Evolutionary conservation across 2,113 vertebrate species (phyloP), one percentile per base, ranked within the genome.

Genomic region (Climacteris rufus): DNA sequence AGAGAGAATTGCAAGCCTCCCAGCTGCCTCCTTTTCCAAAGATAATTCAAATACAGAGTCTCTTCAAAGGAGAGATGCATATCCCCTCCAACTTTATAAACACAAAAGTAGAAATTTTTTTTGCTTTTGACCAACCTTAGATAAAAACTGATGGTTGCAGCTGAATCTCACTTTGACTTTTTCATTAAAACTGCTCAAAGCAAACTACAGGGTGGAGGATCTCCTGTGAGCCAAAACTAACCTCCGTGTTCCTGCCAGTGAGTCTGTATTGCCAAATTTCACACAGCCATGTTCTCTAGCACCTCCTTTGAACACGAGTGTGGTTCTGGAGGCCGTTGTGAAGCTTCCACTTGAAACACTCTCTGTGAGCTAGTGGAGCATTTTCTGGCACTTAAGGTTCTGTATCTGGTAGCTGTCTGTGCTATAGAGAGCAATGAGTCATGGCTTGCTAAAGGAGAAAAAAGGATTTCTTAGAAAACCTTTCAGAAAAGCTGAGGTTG

Each of bases 291-390:
- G 90, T 86, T 92, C 93, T 92, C 80, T 84, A 96, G 93, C 92
- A 95, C 93, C 93, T 96, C 92, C 88, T 97, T 95, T 96, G 93
- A 96, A 96, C 76, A 92, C 0, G 30, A 96, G 92, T 91, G 96
- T 93, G 92, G 92, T 96, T 96, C 90, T 95, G 93, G 86, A 97
- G 86, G 90, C 56, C 0, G 72, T 95, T 96, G 92, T 93, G 93
- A 96, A 95, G 88, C 90, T 95, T 76, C 65, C 64, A 81, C 94
- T 95, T 96, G 90, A 93, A 96, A 96, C 69, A 11, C 68, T 64
- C 79, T 88, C 88, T 66, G 68, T 81, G 68, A 96, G 92, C 92
- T 92, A 81, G 80, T 72, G 80, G 53, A 94, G 94, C 86, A 28
- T 94, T 95, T 96, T 90, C 94, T 97, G 92, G 88, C 69, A 53